A percentile compares a stretch with the other conserved stretches of the same genome.
phyloP scores from a whole-genome alignment of 92 coral and sea anemone genomes.

The Heteractis magnifica region DNA sequence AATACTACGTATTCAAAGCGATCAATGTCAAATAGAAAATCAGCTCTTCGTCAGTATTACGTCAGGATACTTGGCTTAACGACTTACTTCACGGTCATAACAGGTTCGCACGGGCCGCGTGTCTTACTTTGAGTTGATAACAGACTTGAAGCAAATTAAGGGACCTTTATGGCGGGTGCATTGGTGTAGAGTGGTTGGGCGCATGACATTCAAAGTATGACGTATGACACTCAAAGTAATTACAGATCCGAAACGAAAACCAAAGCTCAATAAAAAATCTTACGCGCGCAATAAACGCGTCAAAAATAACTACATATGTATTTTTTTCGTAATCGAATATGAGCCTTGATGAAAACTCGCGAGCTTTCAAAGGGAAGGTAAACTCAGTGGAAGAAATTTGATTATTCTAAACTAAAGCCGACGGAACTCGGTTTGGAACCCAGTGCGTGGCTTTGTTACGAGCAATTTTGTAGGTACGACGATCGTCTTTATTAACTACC shows the following conservation, averaged over 20 bases:
- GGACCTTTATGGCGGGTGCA: too few species aligned
- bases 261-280: neutral
- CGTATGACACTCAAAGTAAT: too few species aligned
- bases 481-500: neutral
- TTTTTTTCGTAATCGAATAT: neutral
- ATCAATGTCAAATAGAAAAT: neutral
- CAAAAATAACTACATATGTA: too few species aligned
- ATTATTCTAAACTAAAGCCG: neutral
- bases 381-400: neutral
- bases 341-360: neutral
- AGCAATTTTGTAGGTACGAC: too few species aligned
- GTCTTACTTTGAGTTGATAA: too few species aligned
- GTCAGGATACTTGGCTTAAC: neutral
- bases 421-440: too few species aligned
- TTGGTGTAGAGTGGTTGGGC: too few species aligned
- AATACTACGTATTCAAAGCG: neutral
- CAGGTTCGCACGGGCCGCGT: neutral
- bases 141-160: too few species aligned
- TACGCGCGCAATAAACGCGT: too few species aligned
- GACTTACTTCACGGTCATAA: neutral
- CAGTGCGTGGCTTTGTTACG: too few species aligned
- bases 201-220: too few species aligned
- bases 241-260: neutral
- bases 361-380: neutral
- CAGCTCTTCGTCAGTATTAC: neutral